These are phyloP conservation scores for Danio tinwini DNA, from an alignment of 2,797 vertebrate species.

Conservation along the genomic window DNA sequence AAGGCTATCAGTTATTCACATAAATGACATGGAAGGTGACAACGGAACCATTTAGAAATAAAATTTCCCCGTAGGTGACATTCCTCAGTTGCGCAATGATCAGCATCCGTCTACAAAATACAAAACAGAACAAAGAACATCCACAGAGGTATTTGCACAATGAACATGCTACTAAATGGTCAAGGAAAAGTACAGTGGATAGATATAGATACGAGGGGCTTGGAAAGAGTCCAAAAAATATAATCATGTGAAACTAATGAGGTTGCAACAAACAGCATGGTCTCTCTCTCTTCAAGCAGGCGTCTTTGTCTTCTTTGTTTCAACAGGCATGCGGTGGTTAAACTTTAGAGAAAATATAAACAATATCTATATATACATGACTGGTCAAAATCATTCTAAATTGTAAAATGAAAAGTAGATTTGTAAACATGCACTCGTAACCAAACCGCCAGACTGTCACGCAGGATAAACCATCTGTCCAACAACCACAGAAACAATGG, in stretches of 20 bases:
- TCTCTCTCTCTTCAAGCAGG: conserved; percentile 57
- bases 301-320: conserved; percentile 68
- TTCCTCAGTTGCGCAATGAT: conserved; percentile 29
- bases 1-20: conserved; percentile 69
- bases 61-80: conserved; percentile 33
- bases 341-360: conserved; percentile 76
- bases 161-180: conserved; percentile 64
- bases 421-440: conserved; percentile 82
- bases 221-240: conserved; percentile 56
- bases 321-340: conserved; percentile 78
- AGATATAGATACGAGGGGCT: conserved; percentile 54
- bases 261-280: conserved; percentile 57
- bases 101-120: conserved; percentile 35
- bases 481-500: conserved; percentile 54
- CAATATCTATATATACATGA: conserved; percentile 74
- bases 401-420: conserved; percentile 70
- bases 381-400: conserved; percentile 69
- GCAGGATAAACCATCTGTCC: conserved; percentile 49
- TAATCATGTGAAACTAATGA: conserved; percentile 51
- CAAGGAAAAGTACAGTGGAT: conserved; percentile 63
- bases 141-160: conserved; percentile 56
- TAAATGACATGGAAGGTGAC: conserved; percentile 55
- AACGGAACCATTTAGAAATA: conserved; percentile 42
- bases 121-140: conserved; percentile 47
- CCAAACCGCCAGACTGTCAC: conserved; percentile 60